Evolutionary conservation across 2,888 invertebrate genomes (phyloP), one percentile per base, ranked within the genome.

Genomic region (Branchipolynoe longqiensis): DNA sequence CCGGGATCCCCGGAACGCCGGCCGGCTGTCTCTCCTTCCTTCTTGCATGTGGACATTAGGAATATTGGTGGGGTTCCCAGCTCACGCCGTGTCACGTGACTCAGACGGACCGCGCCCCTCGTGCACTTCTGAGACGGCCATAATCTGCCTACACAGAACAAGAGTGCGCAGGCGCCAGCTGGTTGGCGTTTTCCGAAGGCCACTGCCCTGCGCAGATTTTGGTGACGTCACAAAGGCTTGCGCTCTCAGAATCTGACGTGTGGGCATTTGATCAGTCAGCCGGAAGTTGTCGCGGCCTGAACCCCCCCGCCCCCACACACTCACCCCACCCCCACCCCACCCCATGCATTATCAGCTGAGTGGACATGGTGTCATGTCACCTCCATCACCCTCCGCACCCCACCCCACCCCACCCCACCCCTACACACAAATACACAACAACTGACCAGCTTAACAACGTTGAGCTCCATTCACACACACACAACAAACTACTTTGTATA

Each of bases 141-240:
- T 78, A 78, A 78, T 78, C 78, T 78, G 78, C 78, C 78, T n/a
- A 78, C 28, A n/a, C n/a, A n/a, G n/a, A n/a, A n/a, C n/a, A n/a
- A n/a, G n/a, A n/a, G n/a, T n/a, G 25, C 40, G 54, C 41, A 18
- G 33, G 41, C 48, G 54, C 78, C 78, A 78, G 78, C 78, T 78
- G 78, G 78, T n/a, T 78, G 54, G 54, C 48, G 36, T 6, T 33
- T 18, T 25, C 31, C 48, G 48, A 25, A n/a, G 40, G 48, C 28
- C 14, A 78, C 25, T n/a, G 54, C 78, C 18, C 48, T 48, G 48
- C 78, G 48, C 48, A 78, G 78, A 25, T 78, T 78, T 78, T 48
- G 48, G n/a, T 78, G 78, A 78, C 54, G 78, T 78, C 78, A 78
- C 78, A 78, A 78, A 78, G 62, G 73, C 73, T 22, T 25, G 25